Evolutionary conservation across 2,113 vertebrate species (phyloP).

Genomic region (Psittacus erithacus): DNA sequence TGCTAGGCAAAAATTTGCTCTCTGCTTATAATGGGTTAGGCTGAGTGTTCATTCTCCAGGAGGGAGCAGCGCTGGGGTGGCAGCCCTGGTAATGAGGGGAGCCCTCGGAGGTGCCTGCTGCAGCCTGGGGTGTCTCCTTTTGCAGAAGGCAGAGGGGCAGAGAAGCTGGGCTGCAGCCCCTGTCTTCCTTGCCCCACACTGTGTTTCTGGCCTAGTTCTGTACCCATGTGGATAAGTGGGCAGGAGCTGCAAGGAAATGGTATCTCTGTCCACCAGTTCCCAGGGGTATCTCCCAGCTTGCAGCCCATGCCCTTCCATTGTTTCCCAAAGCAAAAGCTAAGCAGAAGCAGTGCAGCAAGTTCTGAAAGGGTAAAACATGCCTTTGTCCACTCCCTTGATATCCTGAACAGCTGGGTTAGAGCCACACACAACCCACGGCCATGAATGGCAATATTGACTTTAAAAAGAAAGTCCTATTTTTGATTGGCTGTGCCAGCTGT

Average conservation of each 20-base stretch:
- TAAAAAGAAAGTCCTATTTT: conserved; percentile 10
- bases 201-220: not conserved
- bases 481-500: conserved; percentile 44
- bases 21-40: not conserved
- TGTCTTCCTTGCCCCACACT: accelerated
- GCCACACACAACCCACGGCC: not conserved
- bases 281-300: not conserved
- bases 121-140: not conserved
- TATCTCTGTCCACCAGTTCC: not conserved
- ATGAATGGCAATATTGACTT: conserved; percentile 26
- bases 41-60: not conserved
- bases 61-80: not conserved
- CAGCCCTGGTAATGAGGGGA: not conserved
- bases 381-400: not conserved
- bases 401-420: conserved; percentile 34
- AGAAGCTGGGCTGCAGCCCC: not conserved
- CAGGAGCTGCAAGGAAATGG: not conserved
- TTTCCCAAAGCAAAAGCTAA: not conserved
- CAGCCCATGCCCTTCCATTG: accelerated
- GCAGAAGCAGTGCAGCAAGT: not conserved
- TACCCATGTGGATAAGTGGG: not conserved
- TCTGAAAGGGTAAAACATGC: not conserved
- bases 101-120: not conserved
- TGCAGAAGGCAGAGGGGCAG: not conserved
- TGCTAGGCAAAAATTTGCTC: not conserved